Base-by-base conservation (phyloP, 2,888 invertebrate genomes). In the Rhyacophila evoluta region DNA sequence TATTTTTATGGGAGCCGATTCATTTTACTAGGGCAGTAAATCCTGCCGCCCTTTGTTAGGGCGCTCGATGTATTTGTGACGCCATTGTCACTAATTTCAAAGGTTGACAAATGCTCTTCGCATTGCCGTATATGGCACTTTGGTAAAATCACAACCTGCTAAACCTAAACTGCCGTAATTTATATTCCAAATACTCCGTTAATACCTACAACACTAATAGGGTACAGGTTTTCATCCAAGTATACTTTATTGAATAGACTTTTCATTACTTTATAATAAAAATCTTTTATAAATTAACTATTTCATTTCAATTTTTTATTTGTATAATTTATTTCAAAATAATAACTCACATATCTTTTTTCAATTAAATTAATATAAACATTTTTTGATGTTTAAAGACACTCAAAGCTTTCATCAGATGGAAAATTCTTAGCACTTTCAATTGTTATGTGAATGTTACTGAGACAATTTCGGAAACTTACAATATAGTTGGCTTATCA, bases 1-100 rank as follows among this genome's bases (percentile, higher is more conserved):
- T 74, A 77, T 79, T 79, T 79, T 79, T 79, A 79, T 74, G 74
- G 74, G 33, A 36, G 67, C n/a, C 77, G 74, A 79, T 79, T 70
- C 69, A 77, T 77, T 77, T 79, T 68, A 33, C 70, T 27, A 11
- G 38, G 11, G 74, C 77, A 37, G 71, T 79, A 73, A 79, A 79
- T 77, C 74, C 28, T 25, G 67, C 15, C 55, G 55, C 33, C 25
- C 67, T 74, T 77, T 72, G 75, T 77, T 76, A 74, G 38, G 33
- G 36, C 38, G 75, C 72, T 70, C 55, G 75, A 80, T 77, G 80
- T 76, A 77, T 77, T 72, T 76, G 78, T 69, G 69, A 70, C 38
- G 74, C 74, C 71, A 74, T 81, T 81, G 81, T 81, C 79, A 74
- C 81, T 81, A 81, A 81, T 81, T 81, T 79, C 81, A 81, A 79